A percentile compares a stretch with the other conserved stretches of the same genome.
phyloP scores from a whole-genome alignment of 2,888 invertebrate genomes.

The Torymus texanus region DNA sequence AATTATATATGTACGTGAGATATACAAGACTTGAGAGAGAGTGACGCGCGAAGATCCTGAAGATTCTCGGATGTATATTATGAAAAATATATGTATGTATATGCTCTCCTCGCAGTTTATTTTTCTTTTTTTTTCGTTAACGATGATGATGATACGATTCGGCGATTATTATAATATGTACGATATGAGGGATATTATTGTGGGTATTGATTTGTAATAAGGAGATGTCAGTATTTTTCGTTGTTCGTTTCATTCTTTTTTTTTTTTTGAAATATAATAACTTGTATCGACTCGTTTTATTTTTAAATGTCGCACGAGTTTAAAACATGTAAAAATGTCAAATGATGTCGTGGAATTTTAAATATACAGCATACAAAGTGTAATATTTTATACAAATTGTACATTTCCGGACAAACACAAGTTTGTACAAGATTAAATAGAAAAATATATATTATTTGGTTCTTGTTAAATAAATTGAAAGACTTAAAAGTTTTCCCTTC shows the following conservation, averaged over 20 bases:
- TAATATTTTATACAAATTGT: slow-evolving; percentile 57
- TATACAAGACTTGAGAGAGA: too few species aligned
- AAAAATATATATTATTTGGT: slow-evolving; percentile 55
- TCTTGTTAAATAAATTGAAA: slow-evolving; percentile 51
- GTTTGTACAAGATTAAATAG: slow-evolving; percentile 54
- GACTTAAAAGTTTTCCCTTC: slow-evolving; percentile 28
- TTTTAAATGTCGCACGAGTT: slow-evolving; percentile 25
- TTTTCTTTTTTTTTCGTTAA: too few species aligned
- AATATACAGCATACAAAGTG: slow-evolving; percentile 42
- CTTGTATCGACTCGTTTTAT: slow-evolving; percentile 35
- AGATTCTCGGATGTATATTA: too few species aligned
- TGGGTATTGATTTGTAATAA: background rate
- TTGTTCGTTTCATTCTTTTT: background rate
- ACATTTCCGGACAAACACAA: slow-evolving; percentile 51
- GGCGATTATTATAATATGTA: too few species aligned
- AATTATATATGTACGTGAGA: too few species aligned
- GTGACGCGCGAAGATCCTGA: too few species aligned
- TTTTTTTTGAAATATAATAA: slow-evolving; percentile 7
- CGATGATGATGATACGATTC: too few species aligned
- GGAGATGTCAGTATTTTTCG: slow-evolving; percentile 38
- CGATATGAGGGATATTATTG: too few species aligned
- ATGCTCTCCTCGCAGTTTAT: too few species aligned
- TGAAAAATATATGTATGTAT: too few species aligned
- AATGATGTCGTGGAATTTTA: slow-evolving; percentile 41
- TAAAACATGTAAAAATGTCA: slow-evolving; percentile 37